A percentile compares a stretch with the other conserved stretches of the same genome.
phyloP scores from a whole-genome alignment of 2,888 invertebrate genomes.

The Nematopogon swammerdamellus region DNA sequence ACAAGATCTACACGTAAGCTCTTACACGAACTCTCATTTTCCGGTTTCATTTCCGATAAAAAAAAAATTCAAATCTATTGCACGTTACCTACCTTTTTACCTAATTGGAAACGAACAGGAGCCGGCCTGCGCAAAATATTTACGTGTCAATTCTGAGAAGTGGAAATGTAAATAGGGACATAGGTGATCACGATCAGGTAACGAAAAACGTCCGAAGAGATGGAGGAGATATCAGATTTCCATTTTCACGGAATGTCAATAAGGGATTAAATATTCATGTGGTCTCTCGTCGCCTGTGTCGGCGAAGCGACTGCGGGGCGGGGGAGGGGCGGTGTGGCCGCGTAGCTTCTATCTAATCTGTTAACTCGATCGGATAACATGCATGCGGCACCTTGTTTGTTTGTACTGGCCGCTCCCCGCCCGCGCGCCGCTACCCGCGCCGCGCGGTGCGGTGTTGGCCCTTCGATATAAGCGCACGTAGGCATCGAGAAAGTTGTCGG shows the following conservation, averaged over 20 bases:
- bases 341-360: background rate
- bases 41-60: too few species aligned
- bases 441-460: too few species aligned
- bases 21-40: too few species aligned
- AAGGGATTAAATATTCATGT: constrained; percentile 29
- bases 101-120: too few species aligned
- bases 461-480: too few species aligned
- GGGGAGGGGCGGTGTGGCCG: too few species aligned
- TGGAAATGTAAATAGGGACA: background rate
- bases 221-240: constrained; percentile 33
- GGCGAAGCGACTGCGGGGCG: background rate
- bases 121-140: too few species aligned
- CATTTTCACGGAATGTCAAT: constrained; percentile 31
- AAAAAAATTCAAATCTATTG: too few species aligned
- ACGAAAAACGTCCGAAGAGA: constrained; percentile 9
- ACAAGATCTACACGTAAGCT: too few species aligned
- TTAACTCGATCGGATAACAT: background rate
- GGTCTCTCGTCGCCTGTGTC: constrained; percentile 10
- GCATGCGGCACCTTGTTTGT: background rate
- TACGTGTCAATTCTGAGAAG: background rate
- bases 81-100: too few species aligned
- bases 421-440: too few species aligned
- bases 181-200: background rate
- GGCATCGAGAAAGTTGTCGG: too few species aligned
- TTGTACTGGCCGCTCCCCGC: background rate